These are phyloP conservation scores for Agrochola lota DNA, from an alignment of 2,888 invertebrate species.

Conservation along the genomic window DNA sequence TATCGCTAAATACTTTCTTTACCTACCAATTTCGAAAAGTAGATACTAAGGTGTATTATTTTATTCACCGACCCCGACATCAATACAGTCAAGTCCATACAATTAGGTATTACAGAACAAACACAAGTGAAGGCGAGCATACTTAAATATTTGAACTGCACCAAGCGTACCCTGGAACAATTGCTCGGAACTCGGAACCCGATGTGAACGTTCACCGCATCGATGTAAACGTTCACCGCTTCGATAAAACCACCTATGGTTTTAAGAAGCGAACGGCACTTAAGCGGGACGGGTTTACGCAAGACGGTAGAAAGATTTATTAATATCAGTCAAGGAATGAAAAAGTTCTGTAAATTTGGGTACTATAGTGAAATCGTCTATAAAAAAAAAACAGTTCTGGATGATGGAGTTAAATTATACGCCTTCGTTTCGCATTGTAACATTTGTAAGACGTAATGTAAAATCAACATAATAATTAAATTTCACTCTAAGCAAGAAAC, in stretches of 20 bases:
- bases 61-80: conserved; percentile 38
- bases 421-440: background rate
- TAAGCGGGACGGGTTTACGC: conserved; percentile 76
- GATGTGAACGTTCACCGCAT: conserved; percentile 75
- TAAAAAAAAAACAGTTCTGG: background rate
- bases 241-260: conserved; percentile 89
- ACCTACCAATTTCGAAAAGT: background rate
- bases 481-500: background rate
- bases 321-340: background rate
- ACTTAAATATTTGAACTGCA: conserved; percentile 74
- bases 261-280: conserved; percentile 88
- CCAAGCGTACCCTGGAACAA: conserved; percentile 75
- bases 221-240: conserved; percentile 77
- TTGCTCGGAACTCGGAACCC: conserved; percentile 69
- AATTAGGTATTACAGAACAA: conserved; percentile 42
- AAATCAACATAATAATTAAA: background rate
- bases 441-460: background rate
- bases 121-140: conserved; percentile 42
- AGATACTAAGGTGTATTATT: conserved; percentile 10
- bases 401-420: background rate
- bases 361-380: background rate
- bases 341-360: background rate
- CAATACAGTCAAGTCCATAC: conserved; percentile 31
- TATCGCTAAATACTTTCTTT: background rate
- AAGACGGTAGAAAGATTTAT: conserved; percentile 17